Evolutionary conservation across 2,888 invertebrate species (phyloP).

Genomic region (Clepsis dumicolana): DNA sequence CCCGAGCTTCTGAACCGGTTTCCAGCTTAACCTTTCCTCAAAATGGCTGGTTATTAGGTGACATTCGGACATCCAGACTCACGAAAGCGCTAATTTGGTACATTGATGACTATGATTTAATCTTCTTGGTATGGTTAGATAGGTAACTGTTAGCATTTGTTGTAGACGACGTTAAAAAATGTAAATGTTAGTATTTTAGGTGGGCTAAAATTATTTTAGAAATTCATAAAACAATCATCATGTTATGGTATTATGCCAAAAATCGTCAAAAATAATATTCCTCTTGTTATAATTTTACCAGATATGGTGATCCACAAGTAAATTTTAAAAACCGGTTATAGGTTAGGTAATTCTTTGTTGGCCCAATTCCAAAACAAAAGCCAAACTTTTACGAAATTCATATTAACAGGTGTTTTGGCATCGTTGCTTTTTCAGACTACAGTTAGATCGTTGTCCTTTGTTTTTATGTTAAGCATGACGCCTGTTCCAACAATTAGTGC

Average conservation of each 20-base stretch:
- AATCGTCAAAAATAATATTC: too few relatives aligned
- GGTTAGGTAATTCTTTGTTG: too few relatives aligned
- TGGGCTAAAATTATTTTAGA: too few relatives aligned
- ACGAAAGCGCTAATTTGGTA: neutral
- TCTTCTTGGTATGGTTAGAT: too few relatives aligned
- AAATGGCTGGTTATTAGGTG: slow-evolving; percentile 12
- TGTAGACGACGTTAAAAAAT: too few relatives aligned
- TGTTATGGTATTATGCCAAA: too few relatives aligned
- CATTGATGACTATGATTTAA: neutral
- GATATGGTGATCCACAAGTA: too few relatives aligned
- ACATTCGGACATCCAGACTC: neutral
- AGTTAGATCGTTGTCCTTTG: slow-evolving; percentile 15
- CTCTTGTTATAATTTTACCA: too few relatives aligned
- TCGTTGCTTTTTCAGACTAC: slow-evolving; percentile 14
- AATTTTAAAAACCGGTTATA: too few relatives aligned
- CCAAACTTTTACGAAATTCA: slow-evolving; percentile 23
- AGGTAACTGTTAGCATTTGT: too few relatives aligned
- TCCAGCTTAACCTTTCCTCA: slow-evolving; percentile 11
- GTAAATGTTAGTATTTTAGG: too few relatives aligned
- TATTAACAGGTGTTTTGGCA: slow-evolving; percentile 26
- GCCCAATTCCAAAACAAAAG: slow-evolving; percentile 21
- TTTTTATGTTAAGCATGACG: slow-evolving; percentile 17
- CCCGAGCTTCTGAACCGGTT: slow-evolving; percentile 20
- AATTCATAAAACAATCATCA: too few relatives aligned
- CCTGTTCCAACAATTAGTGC: slow-evolving; percentile 23